Evolutionary conservation across 2,113 vertebrate genomes (phyloP), one percentile per base, ranked within the genome.

Genomic region (Malurus elegans): DNA sequence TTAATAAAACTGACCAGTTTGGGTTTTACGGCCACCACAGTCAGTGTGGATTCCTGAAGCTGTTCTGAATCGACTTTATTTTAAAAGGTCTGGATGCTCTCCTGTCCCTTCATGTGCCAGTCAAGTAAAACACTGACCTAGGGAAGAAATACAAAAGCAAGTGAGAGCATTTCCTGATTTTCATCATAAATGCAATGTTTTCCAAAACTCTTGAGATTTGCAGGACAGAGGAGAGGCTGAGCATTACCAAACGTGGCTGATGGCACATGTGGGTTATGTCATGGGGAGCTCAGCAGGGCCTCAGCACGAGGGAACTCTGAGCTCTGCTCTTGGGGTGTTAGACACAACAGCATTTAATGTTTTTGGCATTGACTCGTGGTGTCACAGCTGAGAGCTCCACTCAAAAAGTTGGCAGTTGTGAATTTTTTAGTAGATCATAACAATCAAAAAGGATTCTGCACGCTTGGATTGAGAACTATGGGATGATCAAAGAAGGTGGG

Each of bases 401-500:
- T 88, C 86, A 85, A 34, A 72, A 88, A 75, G 58, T 88, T 88
- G 90, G 57, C 90, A 45, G 73, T 79, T 89, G 75, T 88, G 81
- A 88, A 84, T 88, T 81, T 95, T 96, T 88, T 48, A 93, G 96
- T 73, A 84, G 88, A 86, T 83, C 13, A 8, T 72, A 95, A 75
- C 75, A 94, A 93, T 94, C 60, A 61, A 57, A 71, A 50, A 23
- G 71, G 76, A 42, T 92, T 92, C 57, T 54, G 82, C 3, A 6
- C 20, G 42, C 54, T 92, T 79, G 62, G 53, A 76, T 79, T 80
- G 78, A 70, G 51, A 54, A 94, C 45, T 76, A 62, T 21, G 91
- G 92, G 64, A 54, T 90, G 93, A 95, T 86, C 93, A 93, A 94
- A 94, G 94, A 72, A 79, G 79, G 81, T 17, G 44, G 82, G 88